Evolutionary conservation across 1,140 invertebrate genomes (phyloP).

Genomic region (Caenorhabditis briggsae): DNA sequence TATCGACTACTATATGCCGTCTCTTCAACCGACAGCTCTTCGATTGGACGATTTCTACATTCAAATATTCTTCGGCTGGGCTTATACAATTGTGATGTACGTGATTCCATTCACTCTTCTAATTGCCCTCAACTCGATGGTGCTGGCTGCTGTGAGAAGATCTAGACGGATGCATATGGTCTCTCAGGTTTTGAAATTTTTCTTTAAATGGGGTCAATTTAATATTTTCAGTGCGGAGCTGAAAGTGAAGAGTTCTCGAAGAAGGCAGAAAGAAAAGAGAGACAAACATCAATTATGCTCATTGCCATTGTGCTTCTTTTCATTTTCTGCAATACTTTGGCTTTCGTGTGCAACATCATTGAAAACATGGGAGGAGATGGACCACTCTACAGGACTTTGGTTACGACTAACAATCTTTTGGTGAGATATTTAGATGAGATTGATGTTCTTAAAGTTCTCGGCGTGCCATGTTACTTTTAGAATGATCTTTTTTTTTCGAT

Average conservation of each 20-base stretch:
- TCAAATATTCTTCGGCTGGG: constrained; percentile 68
- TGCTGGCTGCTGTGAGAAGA: constrained; percentile 64
- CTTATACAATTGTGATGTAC: constrained; percentile 69
- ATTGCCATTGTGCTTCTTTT: constrained; percentile 71
- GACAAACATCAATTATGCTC: constrained; percentile 72
- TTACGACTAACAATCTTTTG: constrained; percentile 74
- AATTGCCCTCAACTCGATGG: constrained; percentile 68
- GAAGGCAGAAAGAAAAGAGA: constrained; percentile 68
- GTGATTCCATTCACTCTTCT: constrained; percentile 66
- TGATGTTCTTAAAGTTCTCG: too few relatives aligned
- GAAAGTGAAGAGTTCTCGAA: constrained; percentile 62
- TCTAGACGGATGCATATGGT: constrained; percentile 63
- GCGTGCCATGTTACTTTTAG: constrained; percentile 23
- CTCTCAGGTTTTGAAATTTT: constrained; percentile 25
- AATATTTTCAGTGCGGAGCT: constrained; percentile 46
- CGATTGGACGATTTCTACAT: constrained; percentile 54
- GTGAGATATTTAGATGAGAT: constrained; percentile 66
- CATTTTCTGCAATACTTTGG: constrained; percentile 70
- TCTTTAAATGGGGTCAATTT: background rate
- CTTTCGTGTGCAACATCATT: constrained; percentile 76
- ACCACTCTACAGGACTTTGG: constrained; percentile 70
- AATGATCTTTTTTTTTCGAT: background rate
- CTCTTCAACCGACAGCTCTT: constrained; percentile 53
- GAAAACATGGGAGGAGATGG: constrained; percentile 71
- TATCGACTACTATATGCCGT: constrained; percentile 66